Base-by-base conservation (phyloP, 2,888 invertebrate genomes). In the Rhynchonema sp. region DNA sequence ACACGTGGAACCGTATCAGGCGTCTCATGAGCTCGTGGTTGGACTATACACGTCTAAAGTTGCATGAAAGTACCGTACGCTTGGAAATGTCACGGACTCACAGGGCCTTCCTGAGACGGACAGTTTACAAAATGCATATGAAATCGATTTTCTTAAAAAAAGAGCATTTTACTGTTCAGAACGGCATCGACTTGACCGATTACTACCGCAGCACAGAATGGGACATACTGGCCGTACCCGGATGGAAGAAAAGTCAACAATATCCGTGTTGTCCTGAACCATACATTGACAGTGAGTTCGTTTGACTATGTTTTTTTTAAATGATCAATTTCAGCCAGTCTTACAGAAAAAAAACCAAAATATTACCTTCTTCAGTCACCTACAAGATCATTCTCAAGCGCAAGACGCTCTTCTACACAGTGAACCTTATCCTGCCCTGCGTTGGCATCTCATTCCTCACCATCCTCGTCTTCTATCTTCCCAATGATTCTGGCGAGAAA, bases 161-260 rank as follows among this genome's bases (percentile, higher is more conserved):
- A n/a, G n/a, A n/a, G n/a, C n/a, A n/a, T n/a, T n/a, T n/a, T n/a
- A n/a, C n/a, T n/a, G n/a, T 59, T 23, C 57, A 64, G 58, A 59
- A 56, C 30, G 64, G 63, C 30, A 62, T 64, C 53, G 92, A 94
- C 77, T 81, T 94, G 64, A 85, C 89, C 59, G 91, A 91, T 78
- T 94, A 92, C 80, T 94, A 94, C 79, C 86, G 88, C 75, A 90
- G 90, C 70, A 91, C 91, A 63, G 92, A 94, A 78, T 94, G 92
- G 94, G 92, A 92, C 77, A 88, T 94, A 70, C 84, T 92, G 83
- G 82, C 85, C 65, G 92, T 91, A 25, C 71, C 71, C 20, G 74
- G 74, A 60, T 70, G 73, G 64, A 74, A 65, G 60, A 60, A 63
- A 59, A 60, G 56, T 49, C 60, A 60, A 58, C 61, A 46, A 78